These are phyloP conservation scores for Corythornis leucogaster DNA, from an alignment of 2,797 vertebrate genomes.

Conservation along the genomic window DNA sequence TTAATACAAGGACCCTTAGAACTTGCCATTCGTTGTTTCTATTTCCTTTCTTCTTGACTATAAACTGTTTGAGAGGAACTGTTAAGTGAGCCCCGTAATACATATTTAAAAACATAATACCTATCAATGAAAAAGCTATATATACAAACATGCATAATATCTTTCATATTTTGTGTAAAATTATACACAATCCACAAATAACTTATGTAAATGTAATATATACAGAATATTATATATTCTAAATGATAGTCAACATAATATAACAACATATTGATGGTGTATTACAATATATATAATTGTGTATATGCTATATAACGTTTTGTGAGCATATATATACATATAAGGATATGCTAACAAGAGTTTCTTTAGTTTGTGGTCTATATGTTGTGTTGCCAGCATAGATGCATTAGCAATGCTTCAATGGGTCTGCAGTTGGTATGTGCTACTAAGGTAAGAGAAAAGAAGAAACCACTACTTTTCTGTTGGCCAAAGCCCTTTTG, in stretches of 20 bases:
- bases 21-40: background rate
- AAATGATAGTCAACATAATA: background rate
- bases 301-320: background rate
- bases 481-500: background rate
- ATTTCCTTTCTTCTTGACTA: accelerated
- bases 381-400: background rate
- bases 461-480: background rate
- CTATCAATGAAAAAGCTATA: background rate
- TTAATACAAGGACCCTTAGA: background rate
- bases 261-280: background rate
- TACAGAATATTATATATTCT: background rate
- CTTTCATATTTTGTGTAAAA: background rate
- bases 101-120: background rate
- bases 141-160: accelerated
- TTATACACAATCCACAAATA: background rate
- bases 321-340: accelerated
- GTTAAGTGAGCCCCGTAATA: background rate
- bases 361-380: background rate
- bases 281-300: background rate
- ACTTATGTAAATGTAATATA: background rate
- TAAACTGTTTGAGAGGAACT: background rate
- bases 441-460: background rate
- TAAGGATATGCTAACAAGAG: background rate
- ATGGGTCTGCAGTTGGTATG: background rate
- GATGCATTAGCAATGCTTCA: background rate